These are phyloP conservation scores for Opisthocomus hoazin DNA, from an alignment of 2,113 vertebrate species.

Conservation along the genomic window DNA sequence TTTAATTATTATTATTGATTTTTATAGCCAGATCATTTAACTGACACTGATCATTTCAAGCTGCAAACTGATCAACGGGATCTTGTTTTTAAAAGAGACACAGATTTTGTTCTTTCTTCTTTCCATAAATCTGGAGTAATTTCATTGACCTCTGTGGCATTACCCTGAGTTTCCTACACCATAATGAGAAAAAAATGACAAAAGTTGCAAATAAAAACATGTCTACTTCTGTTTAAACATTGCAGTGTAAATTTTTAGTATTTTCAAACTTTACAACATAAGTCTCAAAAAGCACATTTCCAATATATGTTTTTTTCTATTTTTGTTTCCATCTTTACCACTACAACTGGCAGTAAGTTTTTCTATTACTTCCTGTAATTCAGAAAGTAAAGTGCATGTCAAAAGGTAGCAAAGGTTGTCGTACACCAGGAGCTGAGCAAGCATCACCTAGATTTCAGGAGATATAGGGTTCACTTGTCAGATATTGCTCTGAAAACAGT, in stretches of 20 bases:
- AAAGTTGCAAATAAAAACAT: neutral
- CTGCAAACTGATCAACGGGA: neutral
- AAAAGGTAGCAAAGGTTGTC: neutral
- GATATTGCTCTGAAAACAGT: neutral
- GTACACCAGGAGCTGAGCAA: neutral
- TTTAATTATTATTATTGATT: neutral
- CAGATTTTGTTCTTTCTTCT: neutral
- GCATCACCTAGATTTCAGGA: neutral
- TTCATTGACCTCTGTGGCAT: neutral
- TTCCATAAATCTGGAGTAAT: neutral
- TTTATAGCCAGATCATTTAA: neutral
- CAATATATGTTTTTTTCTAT: neutral
- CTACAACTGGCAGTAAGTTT: neutral
- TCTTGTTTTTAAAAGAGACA: neutral
- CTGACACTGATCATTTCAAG: neutral
- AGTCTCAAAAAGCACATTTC: neutral
- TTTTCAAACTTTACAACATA: neutral
- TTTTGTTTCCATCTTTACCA: neutral
- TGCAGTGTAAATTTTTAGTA: neutral
- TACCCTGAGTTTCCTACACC: neutral
- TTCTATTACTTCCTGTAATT: neutral
- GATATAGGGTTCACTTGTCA: neutral
- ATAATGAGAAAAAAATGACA: neutral
- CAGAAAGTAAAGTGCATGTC: neutral
- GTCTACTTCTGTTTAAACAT: neutral